These are phyloP conservation scores for Bimastos eiseni DNA, from an alignment of 2,888 invertebrate genomes.

Conservation along the genomic window DNA sequence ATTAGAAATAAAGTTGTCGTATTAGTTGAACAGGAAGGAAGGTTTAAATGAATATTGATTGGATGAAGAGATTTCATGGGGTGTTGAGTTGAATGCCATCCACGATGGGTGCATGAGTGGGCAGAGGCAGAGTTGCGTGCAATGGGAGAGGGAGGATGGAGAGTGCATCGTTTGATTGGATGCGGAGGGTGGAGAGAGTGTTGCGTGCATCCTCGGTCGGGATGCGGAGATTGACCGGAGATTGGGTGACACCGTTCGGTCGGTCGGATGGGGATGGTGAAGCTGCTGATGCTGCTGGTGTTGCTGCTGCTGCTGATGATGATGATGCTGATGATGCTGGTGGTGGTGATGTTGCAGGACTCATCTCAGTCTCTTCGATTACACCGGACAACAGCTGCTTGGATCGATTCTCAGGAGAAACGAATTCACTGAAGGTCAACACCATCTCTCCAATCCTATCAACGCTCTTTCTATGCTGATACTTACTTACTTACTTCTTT, in stretches of 20 bases:
- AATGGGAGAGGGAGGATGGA: too few species aligned
- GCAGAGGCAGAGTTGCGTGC: too few species aligned
- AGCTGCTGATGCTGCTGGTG: neutral
- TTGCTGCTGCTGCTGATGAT: neutral
- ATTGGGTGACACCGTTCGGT: neutral
- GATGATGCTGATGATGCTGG: too few species aligned
- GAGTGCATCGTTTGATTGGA: too few species aligned
- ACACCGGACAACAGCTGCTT: conserved; percentile 24
- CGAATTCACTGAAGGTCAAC: neutral
- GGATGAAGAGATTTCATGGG: too few species aligned
- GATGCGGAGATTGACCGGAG: neutral
- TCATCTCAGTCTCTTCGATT: conserved; percentile 17
- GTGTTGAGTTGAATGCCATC: too few species aligned
- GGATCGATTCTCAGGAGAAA: conserved; percentile 21
- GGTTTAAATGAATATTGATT: too few species aligned
- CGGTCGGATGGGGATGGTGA: neutral
- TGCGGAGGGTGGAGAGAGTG: neutral
- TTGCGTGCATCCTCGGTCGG: neutral
- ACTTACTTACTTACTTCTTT: neutral
- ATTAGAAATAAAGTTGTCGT: too few species aligned
- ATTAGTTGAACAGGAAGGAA: too few species aligned
- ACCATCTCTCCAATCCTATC: neutral
- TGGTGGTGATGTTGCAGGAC: conserved; percentile 9
- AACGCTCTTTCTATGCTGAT: neutral
- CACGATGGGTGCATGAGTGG: too few species aligned